Evolutionary conservation across 2,888 invertebrate genomes (phyloP).

Genomic region (Helobdella robusta): DNA sequence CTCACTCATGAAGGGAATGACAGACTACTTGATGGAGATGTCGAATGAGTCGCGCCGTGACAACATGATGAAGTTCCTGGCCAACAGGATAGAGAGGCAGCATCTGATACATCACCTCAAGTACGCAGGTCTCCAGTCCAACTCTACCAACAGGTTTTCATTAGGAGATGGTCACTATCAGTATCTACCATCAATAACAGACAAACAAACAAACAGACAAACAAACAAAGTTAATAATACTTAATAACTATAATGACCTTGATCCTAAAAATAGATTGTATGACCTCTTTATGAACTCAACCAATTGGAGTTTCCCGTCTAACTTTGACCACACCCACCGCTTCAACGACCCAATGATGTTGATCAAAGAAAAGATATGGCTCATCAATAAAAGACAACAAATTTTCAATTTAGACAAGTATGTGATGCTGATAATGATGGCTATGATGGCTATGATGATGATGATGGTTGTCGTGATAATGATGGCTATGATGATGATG

Average conservation of each 20-base stretch:
- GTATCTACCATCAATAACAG: no score
- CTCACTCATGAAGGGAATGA: no score
- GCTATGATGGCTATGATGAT: no score
- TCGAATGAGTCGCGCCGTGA: conserved; percentile 8
- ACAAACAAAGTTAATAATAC: no score
- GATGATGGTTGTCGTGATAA: no score
- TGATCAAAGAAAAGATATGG: conserved; percentile 12
- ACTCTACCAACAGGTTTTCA: no score
- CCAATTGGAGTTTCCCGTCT: conserved; percentile 10
- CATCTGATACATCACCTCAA: conserved; percentile 6
- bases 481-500: conserved; percentile 15
- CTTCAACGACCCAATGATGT: not conserved
- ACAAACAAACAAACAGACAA: no score
- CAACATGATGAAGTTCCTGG: conserved; percentile 8
- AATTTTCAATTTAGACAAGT: not conserved
- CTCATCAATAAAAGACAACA: not conserved
- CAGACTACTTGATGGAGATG: conserved; percentile 7
- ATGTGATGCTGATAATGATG: not conserved
- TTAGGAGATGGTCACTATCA: no score
- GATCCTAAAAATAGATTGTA: not conserved
- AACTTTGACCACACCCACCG: conserved; percentile 6
- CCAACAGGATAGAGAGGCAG: not conserved
- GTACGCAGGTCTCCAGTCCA: not conserved
- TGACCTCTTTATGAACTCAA: not conserved
- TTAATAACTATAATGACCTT: no score